phyloP scores from a whole-genome alignment of 1,140 invertebrate species.

The Wasmannia auropunctata region DNA sequence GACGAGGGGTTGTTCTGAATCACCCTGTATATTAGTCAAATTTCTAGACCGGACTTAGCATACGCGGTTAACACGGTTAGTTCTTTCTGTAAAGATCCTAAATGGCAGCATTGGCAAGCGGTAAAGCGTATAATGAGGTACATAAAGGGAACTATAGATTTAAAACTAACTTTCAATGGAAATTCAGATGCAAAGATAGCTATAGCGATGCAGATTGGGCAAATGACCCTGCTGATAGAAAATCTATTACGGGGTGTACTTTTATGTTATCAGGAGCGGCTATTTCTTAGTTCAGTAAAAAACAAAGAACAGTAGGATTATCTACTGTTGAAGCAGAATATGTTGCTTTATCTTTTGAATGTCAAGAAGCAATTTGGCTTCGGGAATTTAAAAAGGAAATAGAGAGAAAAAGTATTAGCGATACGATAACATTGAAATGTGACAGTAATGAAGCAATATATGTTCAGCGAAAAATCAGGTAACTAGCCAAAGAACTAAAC shows the following conservation, averaged over 20 bases:
- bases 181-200: neutral
- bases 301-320: neutral
- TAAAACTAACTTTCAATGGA: neutral
- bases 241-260: no score
- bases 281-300: no score
- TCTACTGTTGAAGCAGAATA: constrained; percentile 14
- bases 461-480: neutral
- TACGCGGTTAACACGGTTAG: neutral
- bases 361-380: neutral
- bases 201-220: no score
- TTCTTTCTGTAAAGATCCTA: neutral
- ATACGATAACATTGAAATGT: neutral
- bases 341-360: neutral
- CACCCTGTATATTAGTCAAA: no score
- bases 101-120: neutral
- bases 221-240: no score
- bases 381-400: neutral
- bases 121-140: constrained; percentile 17
- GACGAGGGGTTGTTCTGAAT: no score
- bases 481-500: neutral
- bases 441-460: neutral
- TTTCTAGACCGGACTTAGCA: neutral
- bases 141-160: neutral
- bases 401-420: neutral
- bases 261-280: no score